phyloP scores from a whole-genome alignment of 1,140 invertebrate genomes.

The Holotrichia oblita region DNA sequence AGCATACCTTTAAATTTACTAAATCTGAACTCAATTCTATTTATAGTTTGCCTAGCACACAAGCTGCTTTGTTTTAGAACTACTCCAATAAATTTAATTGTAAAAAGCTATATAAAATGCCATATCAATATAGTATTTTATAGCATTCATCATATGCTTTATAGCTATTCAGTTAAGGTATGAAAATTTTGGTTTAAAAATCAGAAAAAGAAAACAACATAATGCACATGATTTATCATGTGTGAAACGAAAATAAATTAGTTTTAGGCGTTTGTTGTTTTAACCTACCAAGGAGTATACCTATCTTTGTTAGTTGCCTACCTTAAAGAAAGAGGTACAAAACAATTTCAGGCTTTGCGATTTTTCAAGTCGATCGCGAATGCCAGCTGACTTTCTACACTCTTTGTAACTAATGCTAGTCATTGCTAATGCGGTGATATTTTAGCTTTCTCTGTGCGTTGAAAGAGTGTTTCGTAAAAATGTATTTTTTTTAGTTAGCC shows the following conservation, averaged over 20 bases:
- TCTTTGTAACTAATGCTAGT: conserved; percentile 20
- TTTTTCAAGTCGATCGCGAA: conserved; percentile 11
- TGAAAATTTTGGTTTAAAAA: too few species aligned
- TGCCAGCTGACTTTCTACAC: not conserved
- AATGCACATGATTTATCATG: not conserved
- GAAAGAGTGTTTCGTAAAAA: not conserved
- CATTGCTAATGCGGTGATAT: conserved; percentile 17
- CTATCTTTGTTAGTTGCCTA: not conserved
- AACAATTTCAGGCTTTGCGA: not conserved
- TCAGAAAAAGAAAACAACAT: too few species aligned
- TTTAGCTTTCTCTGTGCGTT: not conserved
- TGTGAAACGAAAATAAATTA: conserved; percentile 2
- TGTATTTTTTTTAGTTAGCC: conserved; percentile 14
- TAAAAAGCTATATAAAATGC: too few species aligned
- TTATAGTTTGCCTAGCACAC: too few species aligned
- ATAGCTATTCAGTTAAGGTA: too few species aligned
- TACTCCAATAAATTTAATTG: too few species aligned
- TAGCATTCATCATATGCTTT: too few species aligned
- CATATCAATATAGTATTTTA: too few species aligned
- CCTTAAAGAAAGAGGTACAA: not conserved
- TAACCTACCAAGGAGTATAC: too few species aligned
- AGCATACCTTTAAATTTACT: too few species aligned
- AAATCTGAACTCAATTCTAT: too few species aligned
- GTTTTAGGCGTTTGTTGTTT: conserved; percentile 1
- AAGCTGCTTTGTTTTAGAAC: too few species aligned